phyloP scores from a whole-genome alignment of 2,113 vertebrate species.

The Ptilonorhynchus violaceus region DNA sequence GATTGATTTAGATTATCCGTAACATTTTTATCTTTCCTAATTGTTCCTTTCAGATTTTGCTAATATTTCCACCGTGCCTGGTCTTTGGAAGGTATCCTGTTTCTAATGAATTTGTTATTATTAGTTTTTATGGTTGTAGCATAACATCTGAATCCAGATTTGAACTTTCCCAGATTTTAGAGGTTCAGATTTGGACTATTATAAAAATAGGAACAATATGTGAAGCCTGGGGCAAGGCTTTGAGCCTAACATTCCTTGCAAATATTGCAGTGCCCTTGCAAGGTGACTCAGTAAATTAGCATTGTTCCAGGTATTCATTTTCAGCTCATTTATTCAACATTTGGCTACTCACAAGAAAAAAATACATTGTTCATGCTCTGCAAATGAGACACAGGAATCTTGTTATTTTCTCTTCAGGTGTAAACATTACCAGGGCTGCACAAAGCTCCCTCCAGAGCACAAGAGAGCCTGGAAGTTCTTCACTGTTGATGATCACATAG shows the following conservation, averaged over 20 bases:
- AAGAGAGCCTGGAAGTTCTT: background rate
- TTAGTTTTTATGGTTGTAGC: constrained; percentile 23
- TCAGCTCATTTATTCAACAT: background rate
- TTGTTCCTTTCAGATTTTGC: background rate
- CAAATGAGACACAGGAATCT: background rate
- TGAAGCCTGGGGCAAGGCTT: background rate
- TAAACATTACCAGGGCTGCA: background rate
- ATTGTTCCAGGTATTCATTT: background rate
- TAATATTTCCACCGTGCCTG: background rate
- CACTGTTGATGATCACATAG: rapidly evolving
- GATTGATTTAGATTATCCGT: background rate
- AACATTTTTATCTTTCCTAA: background rate
- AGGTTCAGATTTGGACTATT: background rate
- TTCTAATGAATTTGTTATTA: constrained; percentile 31
- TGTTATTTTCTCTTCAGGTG: background rate
- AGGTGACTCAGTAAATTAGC: background rate
- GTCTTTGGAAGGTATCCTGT: background rate
- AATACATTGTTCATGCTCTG: background rate
- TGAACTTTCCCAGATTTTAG: constrained; percentile 22
- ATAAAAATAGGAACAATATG: background rate
- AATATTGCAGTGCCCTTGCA: background rate
- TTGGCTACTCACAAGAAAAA: background rate
- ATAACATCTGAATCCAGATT: background rate
- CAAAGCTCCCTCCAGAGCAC: background rate
- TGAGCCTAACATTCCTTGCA: background rate